These are phyloP conservation scores for Mesorhabditis spiculigera DNA, from an alignment of 2,888 invertebrate genomes.

Conservation along the genomic window DNA sequence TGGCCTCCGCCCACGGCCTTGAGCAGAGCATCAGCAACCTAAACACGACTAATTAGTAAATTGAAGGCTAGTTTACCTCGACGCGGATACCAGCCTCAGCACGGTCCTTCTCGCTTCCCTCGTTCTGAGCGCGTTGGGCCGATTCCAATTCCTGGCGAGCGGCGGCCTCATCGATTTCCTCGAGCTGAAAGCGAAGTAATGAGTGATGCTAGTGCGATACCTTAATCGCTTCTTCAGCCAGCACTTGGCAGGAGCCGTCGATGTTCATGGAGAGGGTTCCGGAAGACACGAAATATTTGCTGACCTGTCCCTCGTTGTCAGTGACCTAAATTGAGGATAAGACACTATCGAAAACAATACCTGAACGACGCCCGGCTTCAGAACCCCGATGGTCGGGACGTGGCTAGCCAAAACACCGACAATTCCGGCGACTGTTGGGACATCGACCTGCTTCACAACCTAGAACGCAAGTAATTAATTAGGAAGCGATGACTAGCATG, in stretches of 20 bases:
- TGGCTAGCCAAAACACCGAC: conserved; percentile 56
- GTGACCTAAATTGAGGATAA: conserved; percentile 8
- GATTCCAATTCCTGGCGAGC: conserved; percentile 51
- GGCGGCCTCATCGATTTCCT: conserved; percentile 49
- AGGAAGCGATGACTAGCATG: neutral
- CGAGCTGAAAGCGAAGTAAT: neutral
- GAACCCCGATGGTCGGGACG: conserved; percentile 56
- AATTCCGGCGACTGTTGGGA: conserved; percentile 54
- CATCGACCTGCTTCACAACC: conserved; percentile 56
- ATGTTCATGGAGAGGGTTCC: conserved; percentile 58
- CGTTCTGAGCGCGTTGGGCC: conserved; percentile 45
- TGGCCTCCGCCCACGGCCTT: conserved; percentile 42
- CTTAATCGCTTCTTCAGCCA: conserved; percentile 51
- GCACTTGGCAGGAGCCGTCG: conserved; percentile 54
- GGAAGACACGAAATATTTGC: conserved; percentile 53
- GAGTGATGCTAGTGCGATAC: conserved; percentile 7
- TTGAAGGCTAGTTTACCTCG: conserved; percentile 26
- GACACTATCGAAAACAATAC: conserved; percentile 50
- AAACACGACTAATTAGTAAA: conserved; percentile 9
- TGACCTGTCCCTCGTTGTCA: conserved; percentile 28
- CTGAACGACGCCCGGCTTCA: conserved; percentile 56
- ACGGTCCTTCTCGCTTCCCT: conserved; percentile 48
- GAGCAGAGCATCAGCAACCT: conserved; percentile 50
- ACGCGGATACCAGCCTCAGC: conserved; percentile 54
- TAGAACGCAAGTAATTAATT: conserved; percentile 17